Percentiles rank a stretch among this genome's conserved stretches.
These are phyloP conservation scores for Nannospalax galili DNA, from an alignment of 2,113 vertebrate species.

Conservation along the genomic window DNA sequence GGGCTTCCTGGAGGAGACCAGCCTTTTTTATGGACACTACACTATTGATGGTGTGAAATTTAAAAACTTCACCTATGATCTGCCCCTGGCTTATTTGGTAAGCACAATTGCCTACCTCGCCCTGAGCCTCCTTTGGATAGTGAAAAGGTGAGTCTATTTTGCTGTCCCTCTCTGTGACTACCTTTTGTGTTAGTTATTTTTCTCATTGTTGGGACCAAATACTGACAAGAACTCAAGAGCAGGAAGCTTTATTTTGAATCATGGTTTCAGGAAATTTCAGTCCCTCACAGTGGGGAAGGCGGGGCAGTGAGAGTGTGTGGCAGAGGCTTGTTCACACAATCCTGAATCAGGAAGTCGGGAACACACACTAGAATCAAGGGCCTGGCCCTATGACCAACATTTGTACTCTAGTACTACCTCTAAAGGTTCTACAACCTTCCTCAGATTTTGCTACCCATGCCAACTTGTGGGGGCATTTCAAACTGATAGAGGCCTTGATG, in stretches of 20 bases:
- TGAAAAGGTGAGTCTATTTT: conserved; percentile 90
- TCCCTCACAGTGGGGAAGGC: neutral
- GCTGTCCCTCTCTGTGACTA: neutral
- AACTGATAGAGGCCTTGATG: neutral
- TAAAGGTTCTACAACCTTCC: neutral
- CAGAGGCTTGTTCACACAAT: neutral
- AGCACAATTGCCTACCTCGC: conserved; percentile 91
- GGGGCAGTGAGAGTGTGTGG: neutral
- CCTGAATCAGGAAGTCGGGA: neutral
- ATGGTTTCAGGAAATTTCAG: neutral
- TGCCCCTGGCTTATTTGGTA: conserved; percentile 95
- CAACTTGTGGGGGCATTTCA: neutral
- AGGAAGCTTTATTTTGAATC: neutral
- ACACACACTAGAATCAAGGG: neutral
- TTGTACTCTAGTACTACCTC: neutral
- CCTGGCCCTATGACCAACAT: neutral
- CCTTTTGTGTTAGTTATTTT: neutral
- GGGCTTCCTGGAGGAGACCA: conserved; percentile 96
- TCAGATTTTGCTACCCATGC: neutral
- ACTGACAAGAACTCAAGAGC: neutral
- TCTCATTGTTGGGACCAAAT: neutral
- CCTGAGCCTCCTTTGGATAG: conserved; percentile 95
- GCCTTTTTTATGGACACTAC: conserved; percentile 97
- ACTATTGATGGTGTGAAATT: conserved; percentile 85
- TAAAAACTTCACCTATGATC: conserved; percentile 86